Base-by-base conservation (phyloP, 1,140 invertebrate species). In the Drosophila bocqueti region DNA sequence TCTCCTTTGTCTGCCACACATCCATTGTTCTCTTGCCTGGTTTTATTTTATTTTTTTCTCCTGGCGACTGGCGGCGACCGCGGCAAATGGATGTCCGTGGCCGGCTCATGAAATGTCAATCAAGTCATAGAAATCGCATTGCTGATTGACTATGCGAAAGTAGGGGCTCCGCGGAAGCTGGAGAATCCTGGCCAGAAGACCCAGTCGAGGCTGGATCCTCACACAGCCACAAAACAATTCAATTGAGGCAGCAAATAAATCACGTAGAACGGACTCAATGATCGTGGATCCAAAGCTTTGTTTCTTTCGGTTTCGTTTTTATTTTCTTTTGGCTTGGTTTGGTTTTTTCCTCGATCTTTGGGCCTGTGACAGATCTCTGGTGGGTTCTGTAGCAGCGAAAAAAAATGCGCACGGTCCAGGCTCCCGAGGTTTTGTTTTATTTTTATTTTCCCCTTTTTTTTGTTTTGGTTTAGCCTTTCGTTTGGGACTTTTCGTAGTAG, bases 221-320 rank as follows among this genome's bases (percentile, higher is more conserved):
- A 79, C 67, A 55, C 54, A 55, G 34, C 15, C 34, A 2, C 69
- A 73, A 91, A 91, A 91, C 89, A 91, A 91, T 91, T 91, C 89
- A 91, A 91, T 91, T 92, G 89, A 77, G 76, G 66, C 76, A 85
- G 84, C 84, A 83, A 91, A 91, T 91, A 91, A 91, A 91, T 91
- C 89, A 91, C 81, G 49, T 77, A 63, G 76, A 85, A 59, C 64
- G 77, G 54, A 60, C 68, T 57, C 45, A 72, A 72, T 62, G 81
- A 80, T 73, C 63, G 69, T 72, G 67, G 69, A 72, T 45, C 69
- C 21, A 47, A 38, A 55, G 66, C 45, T 72, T 64, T 47, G 75
- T 65, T 77, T 60, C 68, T 31, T 54, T 29, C 0, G 49, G 18
- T 18, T 65, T 55, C 29, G 26, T 18, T 69, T 62, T 61, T 46